phyloP scores from a whole-genome alignment of 2,888 invertebrate genomes.

The Xylocampa areola region DNA sequence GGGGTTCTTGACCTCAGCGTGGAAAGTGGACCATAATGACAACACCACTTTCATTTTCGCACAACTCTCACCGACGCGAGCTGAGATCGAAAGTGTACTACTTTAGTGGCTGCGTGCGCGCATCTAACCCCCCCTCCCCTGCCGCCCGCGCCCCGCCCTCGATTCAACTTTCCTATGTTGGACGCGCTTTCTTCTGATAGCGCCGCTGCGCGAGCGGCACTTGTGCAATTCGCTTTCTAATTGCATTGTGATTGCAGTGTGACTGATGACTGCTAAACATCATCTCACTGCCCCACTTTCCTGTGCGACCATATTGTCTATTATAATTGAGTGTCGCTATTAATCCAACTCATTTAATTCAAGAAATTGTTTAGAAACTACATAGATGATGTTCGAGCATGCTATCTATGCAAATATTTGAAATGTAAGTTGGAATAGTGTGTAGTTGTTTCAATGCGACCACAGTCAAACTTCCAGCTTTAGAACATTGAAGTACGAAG shows the following conservation, averaged over 20 bases:
- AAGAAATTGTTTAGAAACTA: slow-evolving; percentile 53
- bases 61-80: slow-evolving; percentile 88
- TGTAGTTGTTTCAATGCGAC: background rate
- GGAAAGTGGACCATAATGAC: slow-evolving; percentile 89
- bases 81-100: slow-evolving; percentile 89
- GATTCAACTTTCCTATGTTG: slow-evolving; percentile 84
- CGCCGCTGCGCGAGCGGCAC: slow-evolving; percentile 69
- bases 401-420: slow-evolving; percentile 24
- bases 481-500: no score
- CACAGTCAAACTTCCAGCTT: no score
- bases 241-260: slow-evolving; percentile 86
- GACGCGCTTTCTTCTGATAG: slow-evolving; percentile 86
- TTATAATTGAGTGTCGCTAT: slow-evolving; percentile 54
- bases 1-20: slow-evolving; percentile 85
- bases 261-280: slow-evolving; percentile 78
- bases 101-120: slow-evolving; percentile 86
- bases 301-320: slow-evolving; percentile 65
- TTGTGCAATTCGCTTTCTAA: slow-evolving; percentile 89
- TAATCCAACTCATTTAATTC: slow-evolving; percentile 49
- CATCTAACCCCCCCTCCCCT: slow-evolving; percentile 71
- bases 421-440: background rate
- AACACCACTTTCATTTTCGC: slow-evolving; percentile 91
- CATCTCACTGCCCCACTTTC: slow-evolving; percentile 82
- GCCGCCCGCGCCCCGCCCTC: slow-evolving; percentile 58
- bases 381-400: slow-evolving; percentile 24